phyloP scores from a whole-genome alignment of 1,140 invertebrate species.

The Chlorops oryzae region DNA sequence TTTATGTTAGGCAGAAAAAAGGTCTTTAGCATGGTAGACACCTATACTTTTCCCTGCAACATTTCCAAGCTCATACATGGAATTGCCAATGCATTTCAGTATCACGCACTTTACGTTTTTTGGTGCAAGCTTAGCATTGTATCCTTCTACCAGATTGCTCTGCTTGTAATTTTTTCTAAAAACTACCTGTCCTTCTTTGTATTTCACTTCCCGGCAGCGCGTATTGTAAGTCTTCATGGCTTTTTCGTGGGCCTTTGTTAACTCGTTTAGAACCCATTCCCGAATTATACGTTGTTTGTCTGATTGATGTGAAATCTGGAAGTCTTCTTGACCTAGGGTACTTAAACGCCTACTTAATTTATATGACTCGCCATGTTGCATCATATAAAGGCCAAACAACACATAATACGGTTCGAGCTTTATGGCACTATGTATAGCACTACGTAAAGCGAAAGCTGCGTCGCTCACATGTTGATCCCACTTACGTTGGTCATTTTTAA shows the following conservation, averaged over 20 bases:
- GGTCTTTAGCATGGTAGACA: too few species aligned
- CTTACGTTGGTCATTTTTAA: not conserved
- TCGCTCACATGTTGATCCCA: constrained; percentile 13
- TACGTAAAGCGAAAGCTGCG: constrained; percentile 2
- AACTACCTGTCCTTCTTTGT: constrained; percentile 7
- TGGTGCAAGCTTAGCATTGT: constrained; percentile 12
- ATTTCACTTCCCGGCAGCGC: not conserved
- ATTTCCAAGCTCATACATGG: constrained; percentile 2
- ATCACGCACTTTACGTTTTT: constrained; percentile 6
- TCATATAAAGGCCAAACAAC: constrained; percentile 5
- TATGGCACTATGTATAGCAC: not conserved
- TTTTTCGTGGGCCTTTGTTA: not conserved
- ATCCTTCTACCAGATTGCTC: constrained; percentile 7
- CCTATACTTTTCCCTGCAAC: constrained; percentile 6
- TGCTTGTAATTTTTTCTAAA: constrained; percentile 6
- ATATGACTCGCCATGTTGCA: not conserved
- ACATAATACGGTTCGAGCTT: constrained; percentile 1
- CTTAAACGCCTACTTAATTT: not conserved
- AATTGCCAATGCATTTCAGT: constrained; percentile 1
- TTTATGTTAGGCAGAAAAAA: too few species aligned
- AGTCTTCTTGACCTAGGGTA: not conserved
- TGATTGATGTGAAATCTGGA: not conserved
- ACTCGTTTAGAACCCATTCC: not conserved
- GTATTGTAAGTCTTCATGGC: constrained; percentile 7
- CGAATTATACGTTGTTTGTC: not conserved